Base-by-base conservation (phyloP, 1,140 invertebrate species). In the Drosophila biarmipes region DNA sequence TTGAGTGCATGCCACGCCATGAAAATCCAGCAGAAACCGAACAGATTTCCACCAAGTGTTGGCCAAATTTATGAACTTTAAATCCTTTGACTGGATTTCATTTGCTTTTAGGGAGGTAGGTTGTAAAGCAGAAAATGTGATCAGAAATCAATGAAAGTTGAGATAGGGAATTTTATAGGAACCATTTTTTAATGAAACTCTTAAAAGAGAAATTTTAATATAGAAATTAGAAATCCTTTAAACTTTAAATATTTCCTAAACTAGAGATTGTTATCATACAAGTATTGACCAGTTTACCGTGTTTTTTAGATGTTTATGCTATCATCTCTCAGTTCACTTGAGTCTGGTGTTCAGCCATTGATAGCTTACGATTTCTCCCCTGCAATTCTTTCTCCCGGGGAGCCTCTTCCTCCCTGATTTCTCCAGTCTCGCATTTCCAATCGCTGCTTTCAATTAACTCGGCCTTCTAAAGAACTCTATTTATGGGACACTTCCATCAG, bases 1-100 rank as follows among this genome's bases (percentile, higher is more conserved):
- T 87, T 87, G 82, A 87, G 87, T 87, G 82, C 78, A 71, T 72
- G 84, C 84, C 81, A 85, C 82, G 68, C 81, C 82, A 69, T 73
- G 53, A 43, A 78, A 81, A 80, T 78, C 38, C 66, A 55, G 56
- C 71, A 46, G 24, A 67, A 63, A 53, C 52, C 56, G 35, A 46
- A 29, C 63, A 64, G 63, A 67, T 67, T 67, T 67, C 15, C 38
- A 12, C 63, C 52, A 55, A 78, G 59, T 59, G 68, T 55, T 57
- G 54, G 48, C 43, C 68, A 37, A 73, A 73, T 61, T 73, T 73
- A 73, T 61, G 55, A 72, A 52, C 56, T 40, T 6, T 12, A 49
- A n/a, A 49, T 31, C 11, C 29, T 19, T 12, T 2, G 27, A 4
- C 15, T 34, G 29, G 29, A 6, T 19, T 34, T 14, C 14, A 51